Evolutionary conservation across 2,888 invertebrate species (phyloP).

Genomic region (Willowsia nigromaculata): DNA sequence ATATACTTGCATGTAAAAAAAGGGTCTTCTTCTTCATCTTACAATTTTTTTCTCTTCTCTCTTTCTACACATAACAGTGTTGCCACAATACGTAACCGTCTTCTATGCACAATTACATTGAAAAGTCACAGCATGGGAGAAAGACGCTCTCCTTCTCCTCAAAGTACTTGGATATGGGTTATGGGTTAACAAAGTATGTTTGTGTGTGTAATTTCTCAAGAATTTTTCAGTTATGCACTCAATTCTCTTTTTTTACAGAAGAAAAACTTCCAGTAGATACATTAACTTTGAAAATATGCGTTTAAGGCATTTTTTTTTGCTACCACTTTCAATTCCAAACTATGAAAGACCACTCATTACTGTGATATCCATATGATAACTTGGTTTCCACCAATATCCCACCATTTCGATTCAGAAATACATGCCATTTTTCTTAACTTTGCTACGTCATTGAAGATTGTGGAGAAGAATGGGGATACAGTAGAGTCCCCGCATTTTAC

Average conservation of each 20-base stretch:
- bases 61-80: no score
- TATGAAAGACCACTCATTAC: neutral
- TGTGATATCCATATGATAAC: neutral
- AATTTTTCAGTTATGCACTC: conserved; percentile 36
- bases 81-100: neutral
- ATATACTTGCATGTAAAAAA: neutral
- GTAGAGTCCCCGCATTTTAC: conserved; percentile 7
- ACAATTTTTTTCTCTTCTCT: conserved; percentile 6
- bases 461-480: neutral
- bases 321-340: neutral
- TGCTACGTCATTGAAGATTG: conserved; percentile 55
- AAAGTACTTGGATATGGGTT: neutral
- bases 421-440: conserved; percentile 45
- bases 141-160: conserved; percentile 39
- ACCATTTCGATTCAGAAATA: conserved; percentile 16
- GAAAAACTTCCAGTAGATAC: neutral
- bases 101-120: conserved; percentile 49
- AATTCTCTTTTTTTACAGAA: conserved; percentile 36
- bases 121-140: conserved; percentile 71
- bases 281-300: conserved; percentile 32
- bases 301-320: neutral
- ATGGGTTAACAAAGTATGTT: conserved; percentile 58
- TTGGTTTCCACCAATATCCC: conserved; percentile 13
- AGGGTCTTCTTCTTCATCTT: neutral
- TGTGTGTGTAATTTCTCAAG: conserved; percentile 53